Evolutionary conservation across 2,888 invertebrate genomes (phyloP).

Genomic region (Phrixothrix hirtus): DNA sequence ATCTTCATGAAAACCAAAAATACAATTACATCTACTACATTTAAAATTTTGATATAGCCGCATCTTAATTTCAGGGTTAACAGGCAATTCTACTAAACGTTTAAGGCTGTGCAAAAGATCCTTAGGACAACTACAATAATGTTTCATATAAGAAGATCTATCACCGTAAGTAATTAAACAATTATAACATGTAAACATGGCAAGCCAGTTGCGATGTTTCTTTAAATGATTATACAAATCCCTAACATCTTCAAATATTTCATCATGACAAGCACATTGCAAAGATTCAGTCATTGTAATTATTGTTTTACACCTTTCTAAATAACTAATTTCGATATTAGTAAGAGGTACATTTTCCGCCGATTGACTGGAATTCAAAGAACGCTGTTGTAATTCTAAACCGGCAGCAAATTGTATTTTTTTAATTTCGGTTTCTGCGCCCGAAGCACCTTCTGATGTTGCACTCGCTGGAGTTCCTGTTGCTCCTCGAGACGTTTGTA

Average conservation of each 20-base stretch:
- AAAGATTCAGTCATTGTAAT: slow-evolving; percentile 47
- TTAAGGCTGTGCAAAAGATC: slow-evolving; percentile 43
- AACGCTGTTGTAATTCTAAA: slow-evolving; percentile 45
- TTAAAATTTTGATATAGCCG: slow-evolving; percentile 52
- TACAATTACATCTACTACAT: slow-evolving; percentile 48
- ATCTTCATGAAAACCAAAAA: slow-evolving; percentile 51
- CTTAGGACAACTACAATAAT: slow-evolving; percentile 44
- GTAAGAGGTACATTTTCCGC: slow-evolving; percentile 44
- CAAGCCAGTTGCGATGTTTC: slow-evolving; percentile 56
- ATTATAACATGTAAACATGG: slow-evolving; percentile 66
- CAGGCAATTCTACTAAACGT: slow-evolving; percentile 46
- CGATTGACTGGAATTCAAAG: slow-evolving; percentile 30
- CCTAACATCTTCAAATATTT: slow-evolving; percentile 44
- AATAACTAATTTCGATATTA: slow-evolving; percentile 49
- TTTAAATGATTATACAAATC: slow-evolving; percentile 50
- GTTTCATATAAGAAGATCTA: slow-evolving; percentile 48
- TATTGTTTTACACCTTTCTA: slow-evolving; percentile 51
- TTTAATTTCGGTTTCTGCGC: slow-evolving; percentile 39
- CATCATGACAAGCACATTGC: slow-evolving; percentile 51
- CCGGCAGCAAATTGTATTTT: slow-evolving; percentile 53
- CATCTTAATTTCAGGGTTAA: slow-evolving; percentile 47
- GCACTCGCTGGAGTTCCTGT: slow-evolving; percentile 3
- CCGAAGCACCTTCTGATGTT: slow-evolving; percentile 5
- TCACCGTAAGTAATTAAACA: slow-evolving; percentile 63
- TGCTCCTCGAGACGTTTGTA: background rate